A percentile compares a stretch with the other conserved stretches of the same genome.
Evolutionary conservation across 2,113 vertebrate genomes (phyloP).

Genomic region (Prochilodus magdalenae): DNA sequence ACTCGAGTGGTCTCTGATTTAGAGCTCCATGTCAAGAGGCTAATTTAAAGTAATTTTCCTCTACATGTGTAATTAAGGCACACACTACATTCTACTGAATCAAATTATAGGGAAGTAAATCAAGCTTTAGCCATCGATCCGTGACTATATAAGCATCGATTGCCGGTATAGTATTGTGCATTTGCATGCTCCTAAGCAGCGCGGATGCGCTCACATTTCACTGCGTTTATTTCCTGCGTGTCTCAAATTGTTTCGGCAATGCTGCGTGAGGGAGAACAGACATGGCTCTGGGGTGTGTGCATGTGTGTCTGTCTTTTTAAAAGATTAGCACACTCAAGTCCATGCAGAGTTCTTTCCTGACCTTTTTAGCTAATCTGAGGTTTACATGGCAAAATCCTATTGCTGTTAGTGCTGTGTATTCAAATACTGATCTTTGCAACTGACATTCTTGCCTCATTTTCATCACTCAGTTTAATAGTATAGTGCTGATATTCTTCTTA

Average conservation of each 20-base stretch:
- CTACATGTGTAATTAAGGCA: constrained; percentile 45
- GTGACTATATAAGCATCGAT: constrained; percentile 45
- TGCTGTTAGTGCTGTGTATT: constrained; percentile 19
- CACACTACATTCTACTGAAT: constrained; percentile 26
- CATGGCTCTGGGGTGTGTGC: constrained; percentile 37
- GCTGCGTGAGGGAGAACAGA: constrained; percentile 40
- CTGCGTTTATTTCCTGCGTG: constrained; percentile 34
- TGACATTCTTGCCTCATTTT: neutral
- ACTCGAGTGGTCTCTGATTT: constrained; percentile 37
- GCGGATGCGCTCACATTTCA: constrained; percentile 36
- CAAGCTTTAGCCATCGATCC: constrained; percentile 36
- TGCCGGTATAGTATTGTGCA: constrained; percentile 6
- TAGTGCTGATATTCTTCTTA: neutral
- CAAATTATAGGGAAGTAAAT: constrained; percentile 39
- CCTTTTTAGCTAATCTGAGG: constrained; percentile 43
- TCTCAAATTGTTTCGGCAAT: constrained; percentile 42
- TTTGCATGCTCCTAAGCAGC: constrained; percentile 21
- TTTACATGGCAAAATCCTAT: constrained; percentile 30
- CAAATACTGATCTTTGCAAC: constrained; percentile 22
- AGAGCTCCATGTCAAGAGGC: constrained; percentile 32
- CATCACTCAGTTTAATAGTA: neutral
- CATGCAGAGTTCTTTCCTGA: constrained; percentile 35
- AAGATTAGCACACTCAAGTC: constrained; percentile 30
- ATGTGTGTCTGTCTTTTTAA: constrained; percentile 53
- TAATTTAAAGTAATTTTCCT: constrained; percentile 43